These are phyloP conservation scores for Acrobasis consociella DNA, from an alignment of 2,888 invertebrate genomes.

Conservation along the genomic window DNA sequence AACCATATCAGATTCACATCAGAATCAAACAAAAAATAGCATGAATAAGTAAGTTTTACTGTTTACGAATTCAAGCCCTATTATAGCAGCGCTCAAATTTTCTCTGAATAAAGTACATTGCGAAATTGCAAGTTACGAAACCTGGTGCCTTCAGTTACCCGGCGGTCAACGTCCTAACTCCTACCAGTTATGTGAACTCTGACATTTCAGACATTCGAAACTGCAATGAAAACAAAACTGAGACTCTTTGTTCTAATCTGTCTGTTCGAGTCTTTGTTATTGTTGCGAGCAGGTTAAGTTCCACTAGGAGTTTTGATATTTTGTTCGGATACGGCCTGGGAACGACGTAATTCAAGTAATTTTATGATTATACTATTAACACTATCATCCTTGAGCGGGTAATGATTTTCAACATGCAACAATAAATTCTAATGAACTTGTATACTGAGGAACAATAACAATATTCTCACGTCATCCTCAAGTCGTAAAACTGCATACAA, in stretches of 20 bases:
- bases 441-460: slow-evolving; percentile 40
- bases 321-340: background rate
- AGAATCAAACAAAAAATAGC: slow-evolving; percentile 3
- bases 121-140: slow-evolving; percentile 43
- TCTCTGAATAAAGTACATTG: slow-evolving; percentile 32
- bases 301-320: too few relatives aligned
- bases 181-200: slow-evolving; percentile 46
- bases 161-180: slow-evolving; percentile 50
- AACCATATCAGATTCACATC: slow-evolving; percentile 1
- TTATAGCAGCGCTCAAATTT: slow-evolving; percentile 16
- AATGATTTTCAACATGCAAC: slow-evolving; percentile 4
- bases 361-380: slow-evolving; percentile 1
- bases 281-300: too few relatives aligned
- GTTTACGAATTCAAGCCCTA: background rate
- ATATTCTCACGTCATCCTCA: slow-evolving; percentile 39
- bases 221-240: slow-evolving; percentile 25
- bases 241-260: too few relatives aligned
- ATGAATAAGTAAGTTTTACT: background rate
- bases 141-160: slow-evolving; percentile 30
- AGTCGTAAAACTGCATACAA: slow-evolving; percentile 48
- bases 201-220: slow-evolving; percentile 51
- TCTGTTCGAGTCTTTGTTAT: too few relatives aligned
- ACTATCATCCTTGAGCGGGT: background rate
- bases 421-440: slow-evolving; percentile 28
- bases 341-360: too few relatives aligned